Conservation (phyloP, 2,113 vertebrate genomes). For the Nibea coibor region DNA sequence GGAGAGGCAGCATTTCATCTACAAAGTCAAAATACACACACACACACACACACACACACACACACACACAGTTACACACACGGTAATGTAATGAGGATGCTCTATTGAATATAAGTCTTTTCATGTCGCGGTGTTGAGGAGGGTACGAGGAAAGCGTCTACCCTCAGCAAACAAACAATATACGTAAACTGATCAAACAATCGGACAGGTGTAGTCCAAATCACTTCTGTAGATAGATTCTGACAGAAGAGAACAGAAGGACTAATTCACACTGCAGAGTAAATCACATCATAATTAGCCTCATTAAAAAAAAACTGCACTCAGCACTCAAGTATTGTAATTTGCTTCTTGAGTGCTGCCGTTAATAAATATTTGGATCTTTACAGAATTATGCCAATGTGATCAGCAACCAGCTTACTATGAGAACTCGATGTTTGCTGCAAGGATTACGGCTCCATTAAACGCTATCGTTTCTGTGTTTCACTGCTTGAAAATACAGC, state of each 20-base stretch:
- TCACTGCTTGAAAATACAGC: conserved; percentile 4
- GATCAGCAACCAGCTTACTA: background rate
- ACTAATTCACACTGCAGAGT: conserved; percentile 21
- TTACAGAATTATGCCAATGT: conserved; percentile 24
- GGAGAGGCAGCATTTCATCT: conserved; percentile 4
- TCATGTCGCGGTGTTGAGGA: no score
- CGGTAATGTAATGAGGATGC: background rate
- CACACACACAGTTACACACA: no score
- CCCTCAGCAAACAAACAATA: background rate
- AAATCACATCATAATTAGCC: conserved; percentile 33
- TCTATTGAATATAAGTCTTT: background rate
- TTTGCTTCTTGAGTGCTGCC: conserved; percentile 40
- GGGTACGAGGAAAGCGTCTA: background rate
- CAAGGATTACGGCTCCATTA: conserved; percentile 12
- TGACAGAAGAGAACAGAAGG: background rate
- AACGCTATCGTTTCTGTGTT: conserved; percentile 13
- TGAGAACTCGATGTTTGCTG: conserved; percentile 11
- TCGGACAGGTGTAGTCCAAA: conserved; percentile 13
- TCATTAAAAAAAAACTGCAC: conserved; percentile 34
- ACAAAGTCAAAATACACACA: conserved; percentile 19
- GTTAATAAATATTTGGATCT: conserved; percentile 53
- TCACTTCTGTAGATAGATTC: no score
- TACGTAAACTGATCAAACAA: conserved; percentile 6
- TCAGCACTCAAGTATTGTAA: conserved; percentile 17
- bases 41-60: no score